Evolutionary conservation across 2,797 vertebrate genomes (phyloP), one percentile per base, ranked within the genome.

Genomic region (Epinephelus malabaricus): DNA sequence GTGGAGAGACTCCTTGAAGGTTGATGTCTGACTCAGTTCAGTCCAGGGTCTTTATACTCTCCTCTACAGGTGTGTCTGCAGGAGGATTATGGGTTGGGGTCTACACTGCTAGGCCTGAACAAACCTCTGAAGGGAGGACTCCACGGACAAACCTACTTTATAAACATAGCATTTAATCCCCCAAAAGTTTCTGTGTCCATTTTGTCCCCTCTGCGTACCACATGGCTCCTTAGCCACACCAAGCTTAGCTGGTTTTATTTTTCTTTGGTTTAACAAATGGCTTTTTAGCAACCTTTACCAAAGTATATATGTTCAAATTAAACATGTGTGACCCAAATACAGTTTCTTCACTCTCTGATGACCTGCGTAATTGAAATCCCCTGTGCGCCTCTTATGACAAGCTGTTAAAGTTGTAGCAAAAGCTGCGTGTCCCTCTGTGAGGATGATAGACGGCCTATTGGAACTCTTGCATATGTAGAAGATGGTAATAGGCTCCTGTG

Each of bases 401-500:
- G 90, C 87, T 91, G 88, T 90, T 91, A 61, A 87, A 90, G 87
- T 89, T 75, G 85, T 75, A 73, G 82, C 55, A 83, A 79, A 84
- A 75, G 86, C 89, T 69, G 74, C 17, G 11, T 79, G 88, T 92
- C 87, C 89, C 92, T 90, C 77, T 77, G 87, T 91, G 88, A 86
- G 86, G 76, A 91, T 92, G 92, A 94, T 91, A 73, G 91, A 94
- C 91, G 77, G 89, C 91, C 89, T 89, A 78, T 86, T 87, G 89
- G 85, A 91, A 78, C 88, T 85, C 84, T 70, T 92, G 90, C 89
- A 92, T 94, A 92, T 92, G 90, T 84, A 92, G 89, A 86, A 80
- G 89, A 91, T 89, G 86, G 81, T 92, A 94, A 94, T 93, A 92
- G 87, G 91, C 64, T 92, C 92, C 93, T 91, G 86, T 87, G 93